These are phyloP conservation scores for Centropus unirufus DNA, from an alignment of 2,113 vertebrate genomes.

Conservation along the genomic window DNA sequence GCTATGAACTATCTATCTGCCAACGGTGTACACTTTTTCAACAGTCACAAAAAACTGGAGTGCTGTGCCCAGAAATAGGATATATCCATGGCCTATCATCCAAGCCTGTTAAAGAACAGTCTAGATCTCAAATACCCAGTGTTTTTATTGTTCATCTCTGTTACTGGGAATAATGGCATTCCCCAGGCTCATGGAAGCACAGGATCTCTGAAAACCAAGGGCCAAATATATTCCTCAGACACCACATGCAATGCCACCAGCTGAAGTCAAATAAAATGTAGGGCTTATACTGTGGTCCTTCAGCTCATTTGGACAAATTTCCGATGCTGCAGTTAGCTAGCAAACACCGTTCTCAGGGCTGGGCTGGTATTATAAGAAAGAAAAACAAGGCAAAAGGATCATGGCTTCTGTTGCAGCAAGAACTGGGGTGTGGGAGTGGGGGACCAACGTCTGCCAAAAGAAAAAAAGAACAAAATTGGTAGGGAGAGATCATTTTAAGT, in stretches of 20 bases:
- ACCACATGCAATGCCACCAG: background rate
- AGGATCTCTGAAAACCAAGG: background rate
- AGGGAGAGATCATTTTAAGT: constrained; percentile 46
- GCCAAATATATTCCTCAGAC: background rate
- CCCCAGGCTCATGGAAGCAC: background rate
- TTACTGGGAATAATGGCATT: background rate
- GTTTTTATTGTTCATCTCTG: background rate
- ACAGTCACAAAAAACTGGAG: background rate
- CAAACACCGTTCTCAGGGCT: background rate
- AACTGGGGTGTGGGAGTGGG: constrained; percentile 40
- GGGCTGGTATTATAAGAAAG: constrained; percentile 15
- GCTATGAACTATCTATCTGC: constrained; percentile 30
- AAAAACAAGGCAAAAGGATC: constrained; percentile 56
- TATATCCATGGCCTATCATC: background rate
- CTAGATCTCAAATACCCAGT: background rate
- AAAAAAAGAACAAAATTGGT: constrained; percentile 53
- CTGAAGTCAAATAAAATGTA: background rate
- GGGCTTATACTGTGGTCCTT: background rate
- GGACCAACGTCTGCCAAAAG: constrained; percentile 42
- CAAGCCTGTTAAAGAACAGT: constrained; percentile 18
- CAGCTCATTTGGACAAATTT: background rate
- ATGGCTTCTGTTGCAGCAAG: constrained; percentile 55
- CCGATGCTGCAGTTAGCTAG: background rate
- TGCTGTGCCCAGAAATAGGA: background rate
- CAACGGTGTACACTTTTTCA: background rate